Percentiles rank a stretch among this genome's conserved stretches.
Evolutionary conservation across 2,888 invertebrate species (phyloP).

Genomic region (Creontiades dilutus): DNA sequence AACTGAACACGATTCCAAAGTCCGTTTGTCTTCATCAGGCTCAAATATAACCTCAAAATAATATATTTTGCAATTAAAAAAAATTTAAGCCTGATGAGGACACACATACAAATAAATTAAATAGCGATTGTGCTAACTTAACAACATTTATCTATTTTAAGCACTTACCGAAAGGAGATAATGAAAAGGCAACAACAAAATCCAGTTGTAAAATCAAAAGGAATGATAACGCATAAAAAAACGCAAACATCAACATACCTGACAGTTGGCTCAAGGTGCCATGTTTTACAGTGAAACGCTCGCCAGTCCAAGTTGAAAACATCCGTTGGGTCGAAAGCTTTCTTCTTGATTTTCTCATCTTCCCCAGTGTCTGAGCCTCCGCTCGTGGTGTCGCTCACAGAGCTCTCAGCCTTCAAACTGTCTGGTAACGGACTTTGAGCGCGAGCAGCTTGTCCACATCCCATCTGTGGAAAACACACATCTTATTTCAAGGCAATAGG

Average conservation of each 20-base stretch:
- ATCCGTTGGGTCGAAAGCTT: conserved; percentile 78
- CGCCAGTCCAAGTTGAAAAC: conserved; percentile 88
- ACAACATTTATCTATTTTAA: background rate
- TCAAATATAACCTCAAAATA: too few relatives aligned
- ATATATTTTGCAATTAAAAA: too few relatives aligned
- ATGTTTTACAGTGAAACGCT: conserved; percentile 94
- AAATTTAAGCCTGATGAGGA: too few relatives aligned
- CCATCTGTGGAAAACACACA: conserved; percentile 64
- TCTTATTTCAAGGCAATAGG: background rate
- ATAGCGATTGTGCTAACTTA: too few relatives aligned
- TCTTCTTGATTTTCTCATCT: conserved; percentile 79
- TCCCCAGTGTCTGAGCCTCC: conserved; percentile 76
- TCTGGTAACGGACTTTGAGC: conserved; percentile 78
- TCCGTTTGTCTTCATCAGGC: too few relatives aligned
- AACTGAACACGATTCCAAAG: too few relatives aligned
- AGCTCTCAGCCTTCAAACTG: conserved; percentile 69
- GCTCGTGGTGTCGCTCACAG: conserved; percentile 70
- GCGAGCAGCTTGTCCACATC: conserved; percentile 76
- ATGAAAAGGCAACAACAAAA: background rate
- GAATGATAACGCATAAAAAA: background rate
- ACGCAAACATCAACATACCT: conserved; percentile 79
- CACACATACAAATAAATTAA: background rate
- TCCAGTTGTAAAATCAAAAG: too few relatives aligned
- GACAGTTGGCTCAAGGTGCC: conserved; percentile 97
- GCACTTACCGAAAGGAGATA: background rate